Percentiles rank a stretch among this genome's conserved stretches.
Conservation (phyloP, 2,797 vertebrate genomes). For the Cephalopachus bancanus region DNA sequence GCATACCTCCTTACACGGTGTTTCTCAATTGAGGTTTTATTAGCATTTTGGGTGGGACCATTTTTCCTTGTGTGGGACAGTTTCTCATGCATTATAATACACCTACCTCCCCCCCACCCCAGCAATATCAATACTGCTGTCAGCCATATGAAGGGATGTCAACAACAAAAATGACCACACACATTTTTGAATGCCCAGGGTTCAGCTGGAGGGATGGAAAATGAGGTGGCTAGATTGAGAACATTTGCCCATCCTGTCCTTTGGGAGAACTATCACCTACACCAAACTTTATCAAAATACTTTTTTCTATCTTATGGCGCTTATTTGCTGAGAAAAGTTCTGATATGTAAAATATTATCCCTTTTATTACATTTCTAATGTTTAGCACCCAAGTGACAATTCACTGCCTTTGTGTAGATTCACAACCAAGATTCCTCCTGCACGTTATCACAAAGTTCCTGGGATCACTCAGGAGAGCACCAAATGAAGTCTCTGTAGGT, state of each 20-base stretch:
- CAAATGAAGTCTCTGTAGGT: background rate
- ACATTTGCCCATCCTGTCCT: background rate
- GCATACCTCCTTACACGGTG: background rate
- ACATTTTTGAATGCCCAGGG: background rate
- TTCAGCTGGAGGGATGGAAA: background rate
- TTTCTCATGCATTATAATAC: background rate
- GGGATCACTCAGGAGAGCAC: background rate
- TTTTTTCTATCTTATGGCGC: background rate
- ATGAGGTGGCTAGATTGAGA: background rate
- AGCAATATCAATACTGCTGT: background rate
- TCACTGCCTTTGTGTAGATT: background rate
- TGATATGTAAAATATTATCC: background rate
- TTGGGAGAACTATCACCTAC: background rate
- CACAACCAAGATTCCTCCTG: constrained; percentile 1
- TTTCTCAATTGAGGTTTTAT: constrained; percentile 61
- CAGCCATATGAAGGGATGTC: background rate
- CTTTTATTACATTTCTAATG: constrained; percentile 11
- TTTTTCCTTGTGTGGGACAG: constrained; percentile 50
- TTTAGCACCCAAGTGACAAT: background rate
- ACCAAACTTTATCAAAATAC: constrained; percentile 13
- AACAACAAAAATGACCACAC: background rate
- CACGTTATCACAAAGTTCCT: background rate
- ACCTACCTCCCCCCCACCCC: background rate
- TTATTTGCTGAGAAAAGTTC: constrained; percentile 43
- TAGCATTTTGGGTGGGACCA: constrained; percentile 33